Evolutionary conservation across 1,140 invertebrate genomes (phyloP).

Genomic region (Tetramorium alpestre): DNA sequence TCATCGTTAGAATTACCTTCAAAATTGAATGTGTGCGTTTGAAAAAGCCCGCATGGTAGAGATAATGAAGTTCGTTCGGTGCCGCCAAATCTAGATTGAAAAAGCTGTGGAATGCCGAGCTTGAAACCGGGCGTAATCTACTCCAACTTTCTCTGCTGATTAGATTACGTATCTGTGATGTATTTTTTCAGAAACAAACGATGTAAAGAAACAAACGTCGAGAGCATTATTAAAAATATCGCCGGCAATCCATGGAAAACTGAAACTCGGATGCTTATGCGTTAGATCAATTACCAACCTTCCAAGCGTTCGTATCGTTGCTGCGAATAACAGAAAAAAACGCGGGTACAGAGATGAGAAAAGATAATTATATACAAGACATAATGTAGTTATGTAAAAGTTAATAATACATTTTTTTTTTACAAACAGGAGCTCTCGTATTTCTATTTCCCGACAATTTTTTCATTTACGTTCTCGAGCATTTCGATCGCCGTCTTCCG

Average conservation of each 20-base stretch:
- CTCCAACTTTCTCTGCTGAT: background rate
- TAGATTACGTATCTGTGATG: background rate
- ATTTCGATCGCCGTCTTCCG: background rate
- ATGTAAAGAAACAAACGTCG: no score
- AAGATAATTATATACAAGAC: background rate
- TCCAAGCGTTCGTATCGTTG: background rate
- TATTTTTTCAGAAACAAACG: slow-evolving; percentile 15
- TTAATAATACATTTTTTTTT: background rate
- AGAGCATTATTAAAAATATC: background rate
- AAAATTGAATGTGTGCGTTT: slow-evolving; percentile 8
- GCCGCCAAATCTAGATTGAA: slow-evolving; percentile 18
- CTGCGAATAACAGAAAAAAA: background rate
- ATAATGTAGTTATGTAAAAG: background rate
- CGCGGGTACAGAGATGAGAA: background rate
- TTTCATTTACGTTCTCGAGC: background rate
- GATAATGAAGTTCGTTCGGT: slow-evolving; percentile 24
- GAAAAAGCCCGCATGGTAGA: background rate
- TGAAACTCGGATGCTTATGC: background rate
- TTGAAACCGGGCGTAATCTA: slow-evolving; percentile 19
- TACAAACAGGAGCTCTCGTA: background rate
- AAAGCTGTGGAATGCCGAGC: slow-evolving; percentile 4
- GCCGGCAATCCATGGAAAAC: background rate
- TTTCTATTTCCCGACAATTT: background rate
- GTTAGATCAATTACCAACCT: background rate
- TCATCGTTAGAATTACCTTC: slow-evolving; percentile 11